Evolutionary conservation across 2,888 invertebrate genomes (phyloP).

Genomic region (Sarcophaga variegata): DNA sequence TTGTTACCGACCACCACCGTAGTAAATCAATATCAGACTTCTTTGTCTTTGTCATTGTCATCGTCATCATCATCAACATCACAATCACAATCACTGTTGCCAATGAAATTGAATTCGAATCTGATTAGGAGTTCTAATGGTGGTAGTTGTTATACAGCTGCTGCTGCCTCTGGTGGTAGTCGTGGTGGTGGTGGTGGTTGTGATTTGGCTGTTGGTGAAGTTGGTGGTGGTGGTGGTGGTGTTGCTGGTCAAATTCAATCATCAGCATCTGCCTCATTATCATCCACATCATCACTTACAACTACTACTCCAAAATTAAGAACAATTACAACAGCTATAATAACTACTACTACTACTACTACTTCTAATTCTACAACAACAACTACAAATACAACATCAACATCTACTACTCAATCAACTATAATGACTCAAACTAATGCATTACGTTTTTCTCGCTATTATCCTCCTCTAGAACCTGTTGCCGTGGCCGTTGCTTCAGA

Average conservation of each 20-base stretch:
- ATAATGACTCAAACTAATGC: conserved; percentile 62
- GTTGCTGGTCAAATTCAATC: conserved; percentile 12
- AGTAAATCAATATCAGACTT: not conserved
- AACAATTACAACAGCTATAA: conserved; percentile 22
- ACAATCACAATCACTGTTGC: not conserved
- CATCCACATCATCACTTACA: conserved; percentile 12
- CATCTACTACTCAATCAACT: conserved; percentile 47
- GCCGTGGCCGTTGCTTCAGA: conserved; percentile 75
- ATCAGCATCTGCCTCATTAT: conserved; percentile 36
- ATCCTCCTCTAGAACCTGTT: conserved; percentile 71
- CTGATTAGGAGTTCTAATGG: conserved; percentile 21
- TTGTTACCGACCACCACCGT: conserved; percentile 34
- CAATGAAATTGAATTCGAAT: conserved; percentile 2
- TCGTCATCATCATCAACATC: conserved; percentile 37
- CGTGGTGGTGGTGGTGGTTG: conserved; percentile 36
- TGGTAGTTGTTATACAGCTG: conserved; percentile 22
- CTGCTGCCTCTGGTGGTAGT: conserved; percentile 38
- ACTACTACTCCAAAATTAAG: conserved; percentile 20
- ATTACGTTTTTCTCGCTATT: conserved; percentile 69
- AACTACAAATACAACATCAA: conserved; percentile 20
- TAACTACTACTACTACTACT: conserved; percentile 5
- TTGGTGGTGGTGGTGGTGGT: conserved; percentile 54
- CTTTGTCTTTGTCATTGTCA: not conserved
- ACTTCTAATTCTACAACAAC: conserved; percentile 23
- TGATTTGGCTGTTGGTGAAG: conserved; percentile 26